Conservation (phyloP, 2,797 vertebrate genomes). For the Protonibea diacanthus region DNA sequence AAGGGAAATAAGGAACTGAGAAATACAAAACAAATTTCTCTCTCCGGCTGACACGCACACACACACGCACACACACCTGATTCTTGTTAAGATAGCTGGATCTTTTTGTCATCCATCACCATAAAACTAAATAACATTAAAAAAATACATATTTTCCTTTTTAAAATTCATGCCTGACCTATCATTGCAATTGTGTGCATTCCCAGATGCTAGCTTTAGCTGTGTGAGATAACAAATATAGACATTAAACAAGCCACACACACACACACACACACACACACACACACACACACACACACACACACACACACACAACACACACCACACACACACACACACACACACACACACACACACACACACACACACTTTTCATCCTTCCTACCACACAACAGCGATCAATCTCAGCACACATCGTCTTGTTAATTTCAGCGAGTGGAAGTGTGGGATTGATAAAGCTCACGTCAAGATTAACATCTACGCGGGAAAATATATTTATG, state of each 20-base stretch:
- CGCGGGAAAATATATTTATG: constrained; percentile 59
- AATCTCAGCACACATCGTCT: constrained; percentile 45
- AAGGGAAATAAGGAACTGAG: constrained; percentile 82
- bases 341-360: not conserved
- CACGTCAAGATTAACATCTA: constrained; percentile 63
- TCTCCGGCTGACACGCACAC: not conserved
- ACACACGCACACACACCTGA: constrained; percentile 27
- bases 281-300: not conserved
- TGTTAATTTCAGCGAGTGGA: constrained; percentile 69
- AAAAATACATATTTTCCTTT: constrained; percentile 81
- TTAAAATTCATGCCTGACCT: constrained; percentile 76
- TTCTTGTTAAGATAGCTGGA: constrained; percentile 52
- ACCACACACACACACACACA: constrained; percentile 1
- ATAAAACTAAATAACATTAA: constrained; percentile 72
- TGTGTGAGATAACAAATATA: constrained; percentile 68
- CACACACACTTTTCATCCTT: too few species aligned
- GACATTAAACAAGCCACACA: constrained; percentile 61
- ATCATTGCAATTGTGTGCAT: constrained; percentile 75
- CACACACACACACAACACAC: not conserved
- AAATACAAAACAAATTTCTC: constrained; percentile 28
- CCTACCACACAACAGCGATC: constrained; percentile 2
- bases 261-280: constrained; percentile 17
- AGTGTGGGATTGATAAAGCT: constrained; percentile 66
- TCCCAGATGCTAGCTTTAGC: constrained; percentile 77
- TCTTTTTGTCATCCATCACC: constrained; percentile 38